A percentile compares a stretch with the other conserved stretches of the same genome.
These are phyloP conservation scores for Drosophila teissieri DNA, from an alignment of 1,140 invertebrate species.

Conservation along the genomic window DNA sequence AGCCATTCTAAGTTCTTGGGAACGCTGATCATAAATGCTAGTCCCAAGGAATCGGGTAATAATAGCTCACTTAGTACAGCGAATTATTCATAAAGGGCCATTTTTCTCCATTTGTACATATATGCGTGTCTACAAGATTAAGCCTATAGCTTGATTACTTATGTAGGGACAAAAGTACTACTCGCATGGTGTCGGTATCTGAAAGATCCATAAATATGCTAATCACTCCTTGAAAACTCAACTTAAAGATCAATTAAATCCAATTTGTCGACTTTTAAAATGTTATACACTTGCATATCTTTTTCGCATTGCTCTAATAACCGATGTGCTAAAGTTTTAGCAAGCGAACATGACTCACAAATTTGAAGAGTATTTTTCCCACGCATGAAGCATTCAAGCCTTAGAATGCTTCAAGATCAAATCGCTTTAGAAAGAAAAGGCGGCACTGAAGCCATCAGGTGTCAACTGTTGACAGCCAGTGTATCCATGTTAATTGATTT, in stretches of 20 bases:
- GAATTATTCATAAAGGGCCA: conserved; percentile 11
- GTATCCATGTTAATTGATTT: conserved; percentile 47
- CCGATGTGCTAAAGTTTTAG: too few species aligned
- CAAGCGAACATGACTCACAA: not conserved
- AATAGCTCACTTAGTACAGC: conserved; percentile 4
- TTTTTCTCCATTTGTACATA: not conserved
- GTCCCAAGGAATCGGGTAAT: conserved; percentile 9
- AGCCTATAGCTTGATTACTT: too few species aligned
- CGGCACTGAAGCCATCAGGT: conserved; percentile 22
- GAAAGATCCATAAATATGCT: not conserved
- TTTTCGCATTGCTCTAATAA: too few species aligned
- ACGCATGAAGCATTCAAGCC: conserved; percentile 14
- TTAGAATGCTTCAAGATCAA: conserved; percentile 10
- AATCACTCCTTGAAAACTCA: not conserved
- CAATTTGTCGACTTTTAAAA: too few species aligned
- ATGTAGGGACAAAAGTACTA: too few species aligned
- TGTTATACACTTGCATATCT: too few species aligned
- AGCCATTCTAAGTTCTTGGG: conserved; percentile 24
- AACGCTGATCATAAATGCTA: conserved; percentile 9
- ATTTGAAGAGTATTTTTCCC: conserved; percentile 8
- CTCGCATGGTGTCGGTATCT: not conserved
- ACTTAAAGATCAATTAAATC: too few species aligned
- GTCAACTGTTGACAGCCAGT: conserved; percentile 50
- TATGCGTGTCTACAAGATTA: conserved; percentile 1
- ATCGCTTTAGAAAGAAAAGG: conserved; percentile 11